Conservation (phyloP, 2,113 vertebrate genomes). For the Delphinus delphis region DNA sequence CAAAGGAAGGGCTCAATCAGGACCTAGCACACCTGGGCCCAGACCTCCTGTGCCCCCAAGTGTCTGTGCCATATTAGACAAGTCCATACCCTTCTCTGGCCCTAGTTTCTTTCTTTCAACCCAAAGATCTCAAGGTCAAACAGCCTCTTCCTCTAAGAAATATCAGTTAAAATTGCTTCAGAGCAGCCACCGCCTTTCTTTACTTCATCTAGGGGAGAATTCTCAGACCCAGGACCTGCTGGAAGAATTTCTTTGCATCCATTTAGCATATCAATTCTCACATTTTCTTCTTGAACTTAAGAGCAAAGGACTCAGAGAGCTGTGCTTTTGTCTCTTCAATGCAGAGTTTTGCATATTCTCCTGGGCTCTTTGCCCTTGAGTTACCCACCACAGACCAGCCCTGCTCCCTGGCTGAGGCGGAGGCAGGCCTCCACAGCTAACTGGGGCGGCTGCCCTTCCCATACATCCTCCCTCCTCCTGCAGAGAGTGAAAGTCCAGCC, state of each 20-base stretch:
- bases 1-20: not conserved
- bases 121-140: constrained; percentile 47
- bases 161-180: not conserved
- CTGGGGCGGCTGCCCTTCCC: not conserved
- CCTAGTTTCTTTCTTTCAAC: not conserved
- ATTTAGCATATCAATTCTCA: constrained; percentile 74
- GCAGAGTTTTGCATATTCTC: constrained; percentile 65
- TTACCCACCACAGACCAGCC: not conserved
- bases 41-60: not conserved
- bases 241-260: constrained; percentile 63
- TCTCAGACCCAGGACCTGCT: constrained; percentile 39
- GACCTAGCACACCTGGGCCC: not conserved
- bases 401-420: not conserved
- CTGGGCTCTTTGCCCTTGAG: constrained; percentile 49
- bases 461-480: not conserved
- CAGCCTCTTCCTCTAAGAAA: constrained; percentile 34
- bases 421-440: constrained; percentile 19
- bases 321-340: constrained; percentile 59
- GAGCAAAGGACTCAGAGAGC: constrained; percentile 55
- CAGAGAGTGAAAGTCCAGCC: not conserved
- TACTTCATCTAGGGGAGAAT: constrained; percentile 35
- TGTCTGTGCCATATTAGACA: not conserved
- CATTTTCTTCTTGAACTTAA: constrained; percentile 74
- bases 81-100: not conserved
- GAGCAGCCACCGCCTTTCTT: constrained; percentile 21